Evolutionary conservation across 2,113 vertebrate genomes (phyloP).

Genomic region (Dicerorhinus sumatrensis): DNA sequence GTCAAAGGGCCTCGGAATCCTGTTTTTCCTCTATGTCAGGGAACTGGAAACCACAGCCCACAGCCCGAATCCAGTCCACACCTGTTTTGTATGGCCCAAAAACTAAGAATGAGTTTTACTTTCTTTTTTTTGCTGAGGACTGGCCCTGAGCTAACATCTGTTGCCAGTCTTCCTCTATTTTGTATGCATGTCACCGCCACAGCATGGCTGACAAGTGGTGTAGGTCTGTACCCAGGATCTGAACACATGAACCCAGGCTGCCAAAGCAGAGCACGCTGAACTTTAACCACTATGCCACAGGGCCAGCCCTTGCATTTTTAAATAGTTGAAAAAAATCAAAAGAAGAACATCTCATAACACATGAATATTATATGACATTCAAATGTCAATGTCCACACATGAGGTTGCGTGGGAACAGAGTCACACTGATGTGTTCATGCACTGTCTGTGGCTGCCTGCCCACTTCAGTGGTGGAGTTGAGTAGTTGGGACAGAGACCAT

Average conservation of each 20-base stretch:
- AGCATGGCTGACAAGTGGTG: too few species aligned
- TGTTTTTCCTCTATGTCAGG: neutral
- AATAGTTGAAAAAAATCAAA: neutral
- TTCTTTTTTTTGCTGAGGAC: too few species aligned
- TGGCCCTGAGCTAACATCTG: too few species aligned
- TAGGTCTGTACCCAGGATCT: too few species aligned
- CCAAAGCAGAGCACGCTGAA: too few species aligned
- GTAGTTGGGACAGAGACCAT: neutral
- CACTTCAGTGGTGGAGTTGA: fast-evolving
- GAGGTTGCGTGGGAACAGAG: neutral
- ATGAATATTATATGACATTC: neutral
- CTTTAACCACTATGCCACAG: too few species aligned
- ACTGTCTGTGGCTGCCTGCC: neutral
- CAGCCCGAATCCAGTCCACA: neutral
- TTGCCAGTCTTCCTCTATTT: too few species aligned
- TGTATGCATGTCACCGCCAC: too few species aligned
- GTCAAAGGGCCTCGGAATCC: neutral
- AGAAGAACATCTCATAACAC: neutral
- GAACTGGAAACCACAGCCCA: neutral
- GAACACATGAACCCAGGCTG: too few species aligned
- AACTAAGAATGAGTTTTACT: neutral
- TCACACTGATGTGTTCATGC: neutral
- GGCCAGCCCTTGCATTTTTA: neutral
- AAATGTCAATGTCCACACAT: neutral
- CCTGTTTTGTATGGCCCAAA: neutral